Evolutionary conservation across 1,140 invertebrate genomes (phyloP), one percentile per base, ranked within the genome.

Genomic region (Liolophura sinensis): DNA sequence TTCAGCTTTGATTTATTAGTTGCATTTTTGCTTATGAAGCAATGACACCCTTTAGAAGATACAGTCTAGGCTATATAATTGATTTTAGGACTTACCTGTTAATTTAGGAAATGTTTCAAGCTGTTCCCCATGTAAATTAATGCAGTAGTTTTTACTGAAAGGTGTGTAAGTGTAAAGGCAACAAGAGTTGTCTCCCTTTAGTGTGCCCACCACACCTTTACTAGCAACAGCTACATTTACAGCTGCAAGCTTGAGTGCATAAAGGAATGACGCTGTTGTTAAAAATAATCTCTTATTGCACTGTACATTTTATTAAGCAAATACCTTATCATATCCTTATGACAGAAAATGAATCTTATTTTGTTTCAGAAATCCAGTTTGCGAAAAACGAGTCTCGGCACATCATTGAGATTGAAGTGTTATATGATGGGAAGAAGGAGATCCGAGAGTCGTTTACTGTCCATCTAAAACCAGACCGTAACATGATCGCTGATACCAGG

Each of bases 381-480:
- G 73, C 68, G 4, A 69, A 74, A 7, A 84, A 84, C 60, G 71
- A 80, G 18, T 76, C 78, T 22, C 62, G 68, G 9, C 25, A 74
- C 3, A 65, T 78, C n/a, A 74, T 84, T 11, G 78, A 84, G 47
- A 68, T 86, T 20, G 76, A 83, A 62, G 81, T 86, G 25, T 64
- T 84, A 4, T 77, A 76, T 68, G 84, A 86, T 63, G 70, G 59
- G 14, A 66, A 78, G 31, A 78, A 73, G 60, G 85, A 86, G 67
- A 77, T 79, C 64, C 75, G 78, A 58, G 85, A 86, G 67, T 73
- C 78, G 22, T 85, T 86, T 65, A 82, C 78, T 18, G 65, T 85
- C 0, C 79, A 82, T 56, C 68, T 85, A 18, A 71, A 70, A 48
- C 65, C 74, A 15, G 77, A 82, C 62, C 66, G 59, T 50, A 72